Evolutionary conservation across 2,797 vertebrate genomes (phyloP), one percentile per base, ranked within the genome.

Genomic region (Bovichtus variegatus): DNA sequence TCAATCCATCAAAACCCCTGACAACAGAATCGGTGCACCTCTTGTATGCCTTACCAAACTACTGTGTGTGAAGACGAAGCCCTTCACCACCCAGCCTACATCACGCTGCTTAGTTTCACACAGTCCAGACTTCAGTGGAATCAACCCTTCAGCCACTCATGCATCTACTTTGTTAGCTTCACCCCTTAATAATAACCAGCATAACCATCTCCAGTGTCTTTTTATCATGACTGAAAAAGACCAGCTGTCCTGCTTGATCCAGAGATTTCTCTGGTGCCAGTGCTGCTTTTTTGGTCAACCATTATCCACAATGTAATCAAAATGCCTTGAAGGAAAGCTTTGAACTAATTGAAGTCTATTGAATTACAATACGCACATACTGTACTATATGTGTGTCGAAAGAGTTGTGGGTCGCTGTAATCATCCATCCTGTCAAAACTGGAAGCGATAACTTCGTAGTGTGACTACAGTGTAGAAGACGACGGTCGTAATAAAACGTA

Each of bases 341-440:
- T 0, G 0, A 19, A 67, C 53, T 29, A 36, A 19, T 63, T 60
- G 11, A 11, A 38, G 21, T 62, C 9, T 53, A 11, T 40, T n/a
- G 36, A 5, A 25, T 51, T n/a, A 9, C 4, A 21, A 18, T 40
- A 19, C 50, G 36, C 13, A 9, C 21, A 58, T 49, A 11, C 9
- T n/a, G n/a, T n/a, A n/a, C n/a, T 27, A 11, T 31, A 21, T 43
- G 11, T 47, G 40, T 38, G 55, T 61, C 58, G n/a, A 60, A 49
- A 62, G 50, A 55, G 16, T 54, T 65, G 41, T 76, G 36, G 55
- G 36, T 76, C 29, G 25, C 19, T 40, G 15, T 58, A 38, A 40
- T 71, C 18, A 4, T 60, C 66, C 53, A 59, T 46, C 11, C 9
- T 76, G 60, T 81, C 49, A 36, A 51, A 57, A 3, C 46, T 49